Conservation (phyloP, 2,797 vertebrate genomes). For the Enteromius treurensis region DNA sequence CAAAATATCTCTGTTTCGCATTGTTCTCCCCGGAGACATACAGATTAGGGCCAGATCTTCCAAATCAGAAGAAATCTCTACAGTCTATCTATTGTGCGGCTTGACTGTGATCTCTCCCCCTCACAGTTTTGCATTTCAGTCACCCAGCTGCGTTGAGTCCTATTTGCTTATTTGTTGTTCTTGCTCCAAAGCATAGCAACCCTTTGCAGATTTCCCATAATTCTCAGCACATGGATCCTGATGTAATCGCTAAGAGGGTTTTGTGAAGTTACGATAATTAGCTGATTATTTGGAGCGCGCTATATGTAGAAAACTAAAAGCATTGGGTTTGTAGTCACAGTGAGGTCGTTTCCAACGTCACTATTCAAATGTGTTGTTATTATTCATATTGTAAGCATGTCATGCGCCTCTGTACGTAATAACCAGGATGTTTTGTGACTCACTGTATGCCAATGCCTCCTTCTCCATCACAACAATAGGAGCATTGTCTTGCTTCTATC, state of each 20-base stretch:
- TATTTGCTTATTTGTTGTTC: conserved; percentile 40
- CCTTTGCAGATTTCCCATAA: conserved; percentile 45
- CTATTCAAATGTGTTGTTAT: conserved; percentile 39
- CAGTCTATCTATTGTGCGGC: conserved; percentile 47
- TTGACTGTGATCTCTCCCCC: conserved; percentile 45
- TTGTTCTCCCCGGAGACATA: conserved; percentile 45
- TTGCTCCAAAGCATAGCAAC: conserved; percentile 52
- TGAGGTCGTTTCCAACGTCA: background rate
- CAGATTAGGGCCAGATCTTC: conserved; percentile 37
- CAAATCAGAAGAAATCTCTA: conserved; percentile 54
- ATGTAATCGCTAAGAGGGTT: conserved; percentile 71
- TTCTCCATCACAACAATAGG: conserved; percentile 43
- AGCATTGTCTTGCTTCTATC: conserved; percentile 49
- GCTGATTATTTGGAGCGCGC: conserved; percentile 19
- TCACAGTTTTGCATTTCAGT: conserved; percentile 51
- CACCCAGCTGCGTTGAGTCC: conserved; percentile 28
- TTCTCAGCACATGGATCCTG: conserved; percentile 63
- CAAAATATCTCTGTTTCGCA: conserved; percentile 38
- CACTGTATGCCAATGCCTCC: conserved; percentile 45
- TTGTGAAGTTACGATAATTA: conserved; percentile 60
- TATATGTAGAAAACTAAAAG: conserved; percentile 10
- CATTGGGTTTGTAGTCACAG: background rate
- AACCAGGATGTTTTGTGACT: conserved; percentile 61
- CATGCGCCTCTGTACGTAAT: conserved; percentile 61
- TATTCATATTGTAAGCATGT: conserved; percentile 58